phyloP scores from a whole-genome alignment of 92 coral and sea anemone genomes.

The Epizoanthus scotinus region DNA sequence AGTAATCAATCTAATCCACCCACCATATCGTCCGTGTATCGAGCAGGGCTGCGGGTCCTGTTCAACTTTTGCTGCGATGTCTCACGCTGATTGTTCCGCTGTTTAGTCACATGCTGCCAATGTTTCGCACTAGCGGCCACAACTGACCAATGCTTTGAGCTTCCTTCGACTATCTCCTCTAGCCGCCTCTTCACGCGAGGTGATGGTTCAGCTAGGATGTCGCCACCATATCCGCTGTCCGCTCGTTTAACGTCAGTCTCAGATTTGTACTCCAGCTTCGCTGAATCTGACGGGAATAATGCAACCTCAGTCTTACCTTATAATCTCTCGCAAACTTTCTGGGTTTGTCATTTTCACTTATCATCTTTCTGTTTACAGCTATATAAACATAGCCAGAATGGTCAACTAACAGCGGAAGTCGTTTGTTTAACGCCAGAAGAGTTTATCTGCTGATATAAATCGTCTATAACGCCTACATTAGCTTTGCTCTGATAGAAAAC shows the following conservation, averaged over 20 bases:
- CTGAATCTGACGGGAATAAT: constrained; percentile 33
- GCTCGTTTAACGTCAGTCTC: constrained; percentile 91
- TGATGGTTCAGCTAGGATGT: constrained; percentile 57
- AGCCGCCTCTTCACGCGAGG: constrained; percentile 71
- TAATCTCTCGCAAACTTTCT: too few relatives aligned
- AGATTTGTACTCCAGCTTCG: constrained; percentile 44
- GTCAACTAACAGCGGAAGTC: too few relatives aligned
- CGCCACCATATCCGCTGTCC: constrained; percentile 97
- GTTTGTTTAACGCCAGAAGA: too few relatives aligned
- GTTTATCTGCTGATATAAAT: too few relatives aligned
- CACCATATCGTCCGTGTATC: constrained; percentile 78
- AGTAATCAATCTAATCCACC: not conserved
- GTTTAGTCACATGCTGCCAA: constrained; percentile 86
- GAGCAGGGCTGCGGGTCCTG: constrained; percentile 19
- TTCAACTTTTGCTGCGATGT: constrained; percentile 41
- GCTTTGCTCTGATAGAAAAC: too few relatives aligned
- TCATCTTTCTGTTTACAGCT: too few relatives aligned
- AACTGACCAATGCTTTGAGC: constrained; percentile 88
- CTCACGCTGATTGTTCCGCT: constrained; percentile 46
- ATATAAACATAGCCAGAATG: too few relatives aligned
- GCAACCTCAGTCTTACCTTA: not conserved
- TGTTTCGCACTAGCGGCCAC: constrained; percentile 87
- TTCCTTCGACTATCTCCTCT: constrained; percentile 89
- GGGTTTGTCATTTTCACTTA: too few relatives aligned
- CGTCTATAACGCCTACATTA: too few relatives aligned